Evolutionary conservation across 2,797 vertebrate species (phyloP).

Genomic region (Amazona finschi): DNA sequence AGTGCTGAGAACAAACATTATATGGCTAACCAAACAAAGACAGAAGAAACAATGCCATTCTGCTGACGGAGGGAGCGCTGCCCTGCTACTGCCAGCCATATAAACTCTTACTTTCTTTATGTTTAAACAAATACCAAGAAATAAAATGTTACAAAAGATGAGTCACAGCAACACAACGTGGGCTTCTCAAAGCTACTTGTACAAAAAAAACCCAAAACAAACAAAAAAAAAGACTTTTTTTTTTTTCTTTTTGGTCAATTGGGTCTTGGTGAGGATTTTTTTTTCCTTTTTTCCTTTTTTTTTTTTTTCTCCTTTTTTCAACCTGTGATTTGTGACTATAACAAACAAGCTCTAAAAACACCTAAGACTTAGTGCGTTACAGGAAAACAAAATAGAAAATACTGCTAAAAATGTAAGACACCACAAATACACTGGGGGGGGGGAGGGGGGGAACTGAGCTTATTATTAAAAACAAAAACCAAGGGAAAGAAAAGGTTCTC

Average conservation of each 20-base stretch:
- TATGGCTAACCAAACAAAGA: conserved; percentile 88
- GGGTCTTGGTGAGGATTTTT: conserved; percentile 77
- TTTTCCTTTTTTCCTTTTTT: conserved; percentile 13
- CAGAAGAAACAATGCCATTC: conserved; percentile 76
- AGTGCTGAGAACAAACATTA: conserved; percentile 98
- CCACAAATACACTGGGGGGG: conserved; percentile 71
- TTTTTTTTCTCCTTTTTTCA: conserved; percentile 38
- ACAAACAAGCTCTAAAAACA: conserved; percentile 81
- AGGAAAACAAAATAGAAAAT: conserved; percentile 81
- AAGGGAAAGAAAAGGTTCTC: conserved; percentile 66
- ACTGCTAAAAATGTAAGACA: conserved; percentile 84
- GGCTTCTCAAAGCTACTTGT: conserved; percentile 82
- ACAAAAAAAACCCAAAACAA: conserved; percentile 70
- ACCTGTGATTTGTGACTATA: conserved; percentile 79
- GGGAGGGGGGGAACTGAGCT: conserved; percentile 61
- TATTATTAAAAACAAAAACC: conserved; percentile 65
- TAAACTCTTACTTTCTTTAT: conserved; percentile 75
- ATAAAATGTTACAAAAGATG: conserved; percentile 81
- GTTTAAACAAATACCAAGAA: conserved; percentile 80
- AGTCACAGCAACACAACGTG: conserved; percentile 80
- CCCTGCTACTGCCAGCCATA: conserved; percentile 77
- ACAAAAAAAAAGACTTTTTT: conserved; percentile 66
- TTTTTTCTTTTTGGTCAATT: conserved; percentile 81
- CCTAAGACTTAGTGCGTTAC: conserved; percentile 83
- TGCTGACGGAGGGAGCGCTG: conserved; percentile 75